Percentiles rank a stretch among this genome's conserved stretches.
Conservation (phyloP, 1,140 invertebrate genomes). For the Reticulitermes speratus region DNA sequence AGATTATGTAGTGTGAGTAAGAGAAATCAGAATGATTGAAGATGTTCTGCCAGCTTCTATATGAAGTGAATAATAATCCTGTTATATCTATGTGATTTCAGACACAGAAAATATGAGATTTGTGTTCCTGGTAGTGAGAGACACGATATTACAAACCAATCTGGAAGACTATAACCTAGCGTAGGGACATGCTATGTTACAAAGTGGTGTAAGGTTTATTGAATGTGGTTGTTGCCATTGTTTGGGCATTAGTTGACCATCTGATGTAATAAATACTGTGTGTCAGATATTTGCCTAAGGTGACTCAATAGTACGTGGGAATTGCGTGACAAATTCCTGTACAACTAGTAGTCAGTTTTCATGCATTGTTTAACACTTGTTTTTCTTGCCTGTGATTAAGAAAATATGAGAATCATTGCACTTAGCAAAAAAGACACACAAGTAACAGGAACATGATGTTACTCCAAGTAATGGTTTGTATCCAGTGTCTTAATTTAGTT, state of each 20-base stretch:
- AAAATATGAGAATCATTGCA: too few species aligned
- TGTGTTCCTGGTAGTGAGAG: constrained; percentile 98
- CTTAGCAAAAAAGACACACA: too few species aligned
- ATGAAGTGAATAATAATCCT: not conserved
- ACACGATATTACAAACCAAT: constrained; percentile 98
- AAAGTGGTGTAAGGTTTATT: not conserved
- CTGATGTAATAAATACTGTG: not conserved
- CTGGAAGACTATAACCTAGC: constrained; percentile 99
- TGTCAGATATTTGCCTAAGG: not conserved
- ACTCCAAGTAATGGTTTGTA: too few species aligned
- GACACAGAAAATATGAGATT: constrained; percentile 99
- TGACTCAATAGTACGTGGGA: not conserved
- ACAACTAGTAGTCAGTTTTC: not conserved
- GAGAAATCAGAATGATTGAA: too few species aligned
- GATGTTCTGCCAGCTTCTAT: not conserved
- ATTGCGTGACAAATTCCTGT: not conserved
- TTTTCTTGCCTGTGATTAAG: too few species aligned
- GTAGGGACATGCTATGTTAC: constrained; percentile 53
- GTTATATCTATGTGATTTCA: constrained; percentile 54
- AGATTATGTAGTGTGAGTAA: too few species aligned
- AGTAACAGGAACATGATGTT: too few species aligned
- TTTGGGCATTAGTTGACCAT: too few species aligned
- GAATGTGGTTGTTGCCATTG: not conserved
- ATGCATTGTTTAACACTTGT: not conserved
- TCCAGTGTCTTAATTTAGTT: too few species aligned